These are phyloP conservation scores for Chelon labrosus DNA, from an alignment of 2,797 vertebrate species.

Conservation along the genomic window DNA sequence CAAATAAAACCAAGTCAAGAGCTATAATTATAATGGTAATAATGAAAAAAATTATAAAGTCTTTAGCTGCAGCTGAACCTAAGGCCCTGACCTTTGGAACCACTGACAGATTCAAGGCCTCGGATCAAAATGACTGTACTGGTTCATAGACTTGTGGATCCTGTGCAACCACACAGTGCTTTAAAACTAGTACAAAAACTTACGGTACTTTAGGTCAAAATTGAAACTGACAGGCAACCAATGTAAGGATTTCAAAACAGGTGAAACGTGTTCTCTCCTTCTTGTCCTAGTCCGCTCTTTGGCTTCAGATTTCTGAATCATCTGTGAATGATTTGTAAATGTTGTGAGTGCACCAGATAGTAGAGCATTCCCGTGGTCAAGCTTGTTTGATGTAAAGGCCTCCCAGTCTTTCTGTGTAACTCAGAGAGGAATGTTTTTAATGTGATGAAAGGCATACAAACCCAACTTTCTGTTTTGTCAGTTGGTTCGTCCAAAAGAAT, in stretches of 20 bases:
- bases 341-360: background rate
- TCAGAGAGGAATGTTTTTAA: background rate
- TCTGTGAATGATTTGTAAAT: background rate
- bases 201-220: background rate
- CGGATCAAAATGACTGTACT: too few relatives aligned
- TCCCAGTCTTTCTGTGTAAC: background rate
- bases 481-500: too few relatives aligned
- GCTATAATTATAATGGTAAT: too few relatives aligned
- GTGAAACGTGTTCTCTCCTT: background rate
- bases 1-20: too few relatives aligned
- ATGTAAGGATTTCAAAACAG: background rate
- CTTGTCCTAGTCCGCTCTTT: background rate
- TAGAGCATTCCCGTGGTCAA: background rate
- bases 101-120: too few relatives aligned
- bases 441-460: background rate
- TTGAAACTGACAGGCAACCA: background rate
- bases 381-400: background rate
- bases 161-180: too few relatives aligned
- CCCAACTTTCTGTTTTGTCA: too few relatives aligned
- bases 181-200: background rate
- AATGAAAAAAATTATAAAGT: too few relatives aligned
- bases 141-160: too few relatives aligned
- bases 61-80: too few relatives aligned
- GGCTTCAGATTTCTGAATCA: background rate
- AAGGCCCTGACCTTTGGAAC: too few relatives aligned